Conservation (phyloP, 2,888 invertebrate species). For the Dryomyza anilis region DNA sequence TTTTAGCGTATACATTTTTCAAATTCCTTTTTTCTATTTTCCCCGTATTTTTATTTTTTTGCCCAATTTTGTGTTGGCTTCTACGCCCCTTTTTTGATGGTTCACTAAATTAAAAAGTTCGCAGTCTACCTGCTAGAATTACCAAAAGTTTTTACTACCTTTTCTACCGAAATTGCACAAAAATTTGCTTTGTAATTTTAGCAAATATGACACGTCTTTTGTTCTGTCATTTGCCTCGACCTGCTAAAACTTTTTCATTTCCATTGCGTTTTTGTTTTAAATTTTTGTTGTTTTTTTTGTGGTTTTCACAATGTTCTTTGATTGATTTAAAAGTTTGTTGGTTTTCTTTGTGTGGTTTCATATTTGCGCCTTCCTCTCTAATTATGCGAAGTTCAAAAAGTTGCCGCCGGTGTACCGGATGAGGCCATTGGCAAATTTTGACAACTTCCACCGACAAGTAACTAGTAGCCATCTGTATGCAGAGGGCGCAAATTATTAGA, state of each 20-base stretch:
- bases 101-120: constrained; percentile 6
- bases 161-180: neutral
- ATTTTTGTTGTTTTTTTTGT: neutral
- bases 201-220: constrained; percentile 31
- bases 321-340: constrained; percentile 21
- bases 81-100: neutral
- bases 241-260: constrained; percentile 8
- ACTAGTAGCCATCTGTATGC: too few species aligned
- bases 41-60: too few species aligned
- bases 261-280: neutral
- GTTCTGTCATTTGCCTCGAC: neutral
- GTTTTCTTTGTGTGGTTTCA: neutral
- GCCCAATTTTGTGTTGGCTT: neutral
- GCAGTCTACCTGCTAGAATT: constrained; percentile 8
- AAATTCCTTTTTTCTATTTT: too few species aligned
- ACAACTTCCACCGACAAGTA: neutral
- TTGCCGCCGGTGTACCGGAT: too few species aligned
- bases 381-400: neutral
- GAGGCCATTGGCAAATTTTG: too few species aligned
- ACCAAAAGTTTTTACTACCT: constrained; percentile 6
- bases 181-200: neutral
- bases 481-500: too few species aligned
- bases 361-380: constrained; percentile 10
- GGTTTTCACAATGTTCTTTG: constrained; percentile 3
- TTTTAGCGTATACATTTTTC: too few species aligned